Evolutionary conservation across 1,140 invertebrate species (phyloP).

Genomic region (Riptortus pedestris): DNA sequence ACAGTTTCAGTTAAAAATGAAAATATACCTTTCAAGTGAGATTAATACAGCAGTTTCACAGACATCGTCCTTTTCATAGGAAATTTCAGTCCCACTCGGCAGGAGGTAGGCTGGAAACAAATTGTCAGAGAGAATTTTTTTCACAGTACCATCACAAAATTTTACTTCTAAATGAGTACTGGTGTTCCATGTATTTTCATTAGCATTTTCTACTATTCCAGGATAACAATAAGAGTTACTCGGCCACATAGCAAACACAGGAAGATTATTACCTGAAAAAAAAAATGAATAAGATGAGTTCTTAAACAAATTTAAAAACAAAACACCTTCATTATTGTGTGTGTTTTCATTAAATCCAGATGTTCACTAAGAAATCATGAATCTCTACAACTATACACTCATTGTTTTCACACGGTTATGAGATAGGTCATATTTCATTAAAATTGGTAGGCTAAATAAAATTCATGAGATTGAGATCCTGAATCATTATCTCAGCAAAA

Average conservation of each 20-base stretch:
- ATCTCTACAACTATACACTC: too few relatives aligned
- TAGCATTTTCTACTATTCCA: slow-evolving; percentile 3
- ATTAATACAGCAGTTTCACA: background rate
- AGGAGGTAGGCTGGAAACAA: slow-evolving; percentile 2
- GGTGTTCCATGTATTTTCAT: background rate
- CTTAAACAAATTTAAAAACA: too few relatives aligned
- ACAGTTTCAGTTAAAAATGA: background rate
- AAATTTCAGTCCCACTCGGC: background rate
- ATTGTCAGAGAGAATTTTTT: background rate
- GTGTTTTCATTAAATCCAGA: too few relatives aligned
- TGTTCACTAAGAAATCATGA: too few relatives aligned
- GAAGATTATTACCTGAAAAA: background rate
- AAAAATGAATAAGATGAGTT: too few relatives aligned
- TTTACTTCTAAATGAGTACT: background rate
- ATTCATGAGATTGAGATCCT: too few relatives aligned
- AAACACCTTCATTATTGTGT: too few relatives aligned
- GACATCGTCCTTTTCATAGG: background rate
- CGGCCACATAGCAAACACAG: slow-evolving; percentile 3
- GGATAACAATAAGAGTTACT: slow-evolving; percentile 3
- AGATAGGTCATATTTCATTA: too few relatives aligned
- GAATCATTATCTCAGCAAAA: too few relatives aligned
- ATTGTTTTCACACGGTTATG: too few relatives aligned
- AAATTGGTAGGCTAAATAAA: too few relatives aligned
- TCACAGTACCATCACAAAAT: background rate
- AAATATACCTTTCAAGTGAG: background rate